A percentile compares a stretch with the other conserved stretches of the same genome.
These are phyloP conservation scores for Tenthredo livida DNA, from an alignment of 2,888 invertebrate species.

Conservation along the genomic window DNA sequence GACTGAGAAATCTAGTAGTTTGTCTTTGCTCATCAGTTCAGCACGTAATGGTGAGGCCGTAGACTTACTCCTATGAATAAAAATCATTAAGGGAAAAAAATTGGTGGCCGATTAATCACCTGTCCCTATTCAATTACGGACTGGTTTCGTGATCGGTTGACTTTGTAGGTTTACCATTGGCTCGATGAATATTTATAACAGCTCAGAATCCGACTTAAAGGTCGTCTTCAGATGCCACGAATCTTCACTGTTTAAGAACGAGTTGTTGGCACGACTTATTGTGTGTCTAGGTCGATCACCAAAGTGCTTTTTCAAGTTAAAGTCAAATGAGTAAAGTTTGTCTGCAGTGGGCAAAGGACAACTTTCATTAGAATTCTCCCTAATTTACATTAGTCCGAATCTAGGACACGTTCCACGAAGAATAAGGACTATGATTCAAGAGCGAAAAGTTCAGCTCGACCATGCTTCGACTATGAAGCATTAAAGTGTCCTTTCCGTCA, in stretches of 20 bases:
- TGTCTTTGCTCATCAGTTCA: not conserved
- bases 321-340: not conserved
- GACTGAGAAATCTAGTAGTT: not conserved
- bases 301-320: slow-evolving; percentile 11
- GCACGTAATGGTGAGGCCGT: not conserved
- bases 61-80: not conserved
- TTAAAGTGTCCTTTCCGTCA: not conserved
- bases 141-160: not conserved
- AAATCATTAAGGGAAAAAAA: not conserved
- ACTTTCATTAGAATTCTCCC: slow-evolving; percentile 5
- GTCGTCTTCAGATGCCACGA: not conserved
- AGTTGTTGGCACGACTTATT: not conserved
- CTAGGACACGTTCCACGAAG: not conserved
- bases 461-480: not conserved
- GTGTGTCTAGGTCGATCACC: slow-evolving; percentile 21
- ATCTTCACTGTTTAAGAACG: not conserved
- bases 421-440: not conserved
- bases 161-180: not conserved
- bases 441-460: not conserved
- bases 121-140: not conserved
- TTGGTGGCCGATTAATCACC: not conserved
- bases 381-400: not conserved
- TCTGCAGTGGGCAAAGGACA: not conserved
- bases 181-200: not conserved
- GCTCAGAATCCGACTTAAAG: not conserved